Percentiles rank a stretch among this genome's conserved stretches.
Conservation (phyloP, 2,888 invertebrate species). For the Caenorhabditis virilis region DNA sequence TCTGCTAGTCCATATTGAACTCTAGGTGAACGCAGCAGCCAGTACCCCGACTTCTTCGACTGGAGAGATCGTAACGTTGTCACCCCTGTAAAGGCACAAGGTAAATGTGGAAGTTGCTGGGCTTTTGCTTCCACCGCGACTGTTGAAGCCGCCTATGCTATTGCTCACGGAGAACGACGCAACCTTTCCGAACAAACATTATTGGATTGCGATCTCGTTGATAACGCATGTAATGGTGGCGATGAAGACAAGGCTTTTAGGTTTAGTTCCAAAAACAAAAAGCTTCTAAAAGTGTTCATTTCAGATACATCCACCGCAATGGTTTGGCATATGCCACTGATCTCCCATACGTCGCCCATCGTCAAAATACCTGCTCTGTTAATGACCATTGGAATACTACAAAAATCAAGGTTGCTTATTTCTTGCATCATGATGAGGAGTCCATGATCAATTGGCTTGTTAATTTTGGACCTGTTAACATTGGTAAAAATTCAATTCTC, state of each 20-base stretch:
- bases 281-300: conserved; percentile 6
- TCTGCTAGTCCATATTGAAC: neutral
- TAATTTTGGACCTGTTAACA: conserved; percentile 67
- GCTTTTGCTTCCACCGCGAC: conserved; percentile 68
- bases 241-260: conserved; percentile 71
- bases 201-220: conserved; percentile 68
- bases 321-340: conserved; percentile 81
- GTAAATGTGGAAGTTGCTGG: conserved; percentile 67
- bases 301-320: conserved; percentile 66
- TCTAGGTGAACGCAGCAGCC: conserved; percentile 21
- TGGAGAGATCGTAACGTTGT: conserved; percentile 66
- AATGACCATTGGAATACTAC: conserved; percentile 49
- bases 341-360: conserved; percentile 82
- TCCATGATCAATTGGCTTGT: conserved; percentile 67
- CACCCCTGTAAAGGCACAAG: conserved; percentile 67
- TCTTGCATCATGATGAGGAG: conserved; percentile 64
- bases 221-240: conserved; percentile 71
- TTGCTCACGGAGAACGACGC: conserved; percentile 53
- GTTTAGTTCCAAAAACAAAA: conserved; percentile 38
- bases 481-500: conserved; percentile 39
- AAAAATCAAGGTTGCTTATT: conserved; percentile 64
- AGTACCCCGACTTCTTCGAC: conserved; percentile 61
- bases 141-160: conserved; percentile 64
- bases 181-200: conserved; percentile 63
- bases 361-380: conserved; percentile 61